These are phyloP conservation scores for Choristoneura rosaceana DNA, from an alignment of 2,888 invertebrate species.

Conservation along the genomic window DNA sequence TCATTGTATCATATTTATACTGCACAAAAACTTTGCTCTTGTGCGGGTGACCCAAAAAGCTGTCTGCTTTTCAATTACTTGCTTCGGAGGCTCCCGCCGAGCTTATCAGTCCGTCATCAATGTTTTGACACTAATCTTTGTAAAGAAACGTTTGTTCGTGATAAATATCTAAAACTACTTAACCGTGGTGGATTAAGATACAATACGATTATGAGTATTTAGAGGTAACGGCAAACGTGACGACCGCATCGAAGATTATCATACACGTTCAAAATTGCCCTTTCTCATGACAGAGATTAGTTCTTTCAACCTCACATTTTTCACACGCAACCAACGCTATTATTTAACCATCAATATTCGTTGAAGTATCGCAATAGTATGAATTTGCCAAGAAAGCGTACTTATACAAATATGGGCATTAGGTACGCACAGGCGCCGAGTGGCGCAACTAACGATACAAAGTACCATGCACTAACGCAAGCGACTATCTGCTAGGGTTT, in stretches of 20 bases:
- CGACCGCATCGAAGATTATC: constrained; percentile 15
- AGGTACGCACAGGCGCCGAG: constrained; percentile 46
- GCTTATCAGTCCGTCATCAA: constrained; percentile 43
- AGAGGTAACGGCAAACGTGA: constrained; percentile 28
- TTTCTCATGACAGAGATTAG: neutral
- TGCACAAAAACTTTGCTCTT: constrained; percentile 50
- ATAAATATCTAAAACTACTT: constrained; percentile 22
- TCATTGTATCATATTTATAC: constrained; percentile 58
- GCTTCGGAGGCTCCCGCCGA: constrained; percentile 39
- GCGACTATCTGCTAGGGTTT: constrained; percentile 58
- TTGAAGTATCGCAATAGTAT: constrained; percentile 33
- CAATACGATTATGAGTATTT: constrained; percentile 17
- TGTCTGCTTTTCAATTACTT: constrained; percentile 44
- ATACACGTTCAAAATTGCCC: neutral
- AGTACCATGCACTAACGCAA: constrained; percentile 54
- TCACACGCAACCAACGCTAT: constrained; percentile 23
- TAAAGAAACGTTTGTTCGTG: constrained; percentile 27
- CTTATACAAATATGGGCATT: constrained; percentile 58
- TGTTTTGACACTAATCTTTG: constrained; percentile 35
- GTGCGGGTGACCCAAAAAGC: constrained; percentile 59
- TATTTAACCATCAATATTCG: constrained; percentile 40
- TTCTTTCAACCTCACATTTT: constrained; percentile 22
- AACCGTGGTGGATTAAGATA: neutral
- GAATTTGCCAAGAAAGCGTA: constrained; percentile 41
- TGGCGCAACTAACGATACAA: constrained; percentile 54